Conservation (phyloP, 2,888 invertebrate genomes). For the Tipula lateralis region DNA sequence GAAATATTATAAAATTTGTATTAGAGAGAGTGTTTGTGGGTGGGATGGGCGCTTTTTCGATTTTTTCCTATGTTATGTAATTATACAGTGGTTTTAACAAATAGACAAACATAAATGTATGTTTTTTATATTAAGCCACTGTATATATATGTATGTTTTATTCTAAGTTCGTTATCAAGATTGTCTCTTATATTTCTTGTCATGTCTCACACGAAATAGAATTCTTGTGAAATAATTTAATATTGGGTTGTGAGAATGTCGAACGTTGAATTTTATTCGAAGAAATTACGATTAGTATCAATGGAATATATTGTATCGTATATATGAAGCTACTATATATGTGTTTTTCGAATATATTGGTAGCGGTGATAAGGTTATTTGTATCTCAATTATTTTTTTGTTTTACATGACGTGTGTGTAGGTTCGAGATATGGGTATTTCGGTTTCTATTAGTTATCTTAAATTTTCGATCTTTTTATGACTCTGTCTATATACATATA, state of each 20-base stretch:
- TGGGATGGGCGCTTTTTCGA: no score
- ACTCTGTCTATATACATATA: background rate
- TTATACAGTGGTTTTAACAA: background rate
- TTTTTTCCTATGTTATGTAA: background rate
- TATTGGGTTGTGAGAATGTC: background rate
- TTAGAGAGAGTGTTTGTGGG: background rate
- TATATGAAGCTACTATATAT: background rate
- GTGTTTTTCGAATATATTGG: background rate
- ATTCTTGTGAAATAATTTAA: background rate
- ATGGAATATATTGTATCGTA: background rate
- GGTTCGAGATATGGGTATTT: background rate
- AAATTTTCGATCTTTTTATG: background rate
- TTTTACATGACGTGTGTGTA: background rate
- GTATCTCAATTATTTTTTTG: background rate
- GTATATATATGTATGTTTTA: background rate
- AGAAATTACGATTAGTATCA: slow-evolving; percentile 19
- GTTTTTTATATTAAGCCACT: background rate
- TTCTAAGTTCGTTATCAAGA: background rate
- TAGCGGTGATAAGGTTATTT: background rate
- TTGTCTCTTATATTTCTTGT: background rate
- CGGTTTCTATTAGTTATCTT: background rate
- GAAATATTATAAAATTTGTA: background rate
- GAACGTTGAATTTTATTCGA: background rate
- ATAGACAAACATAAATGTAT: no score
- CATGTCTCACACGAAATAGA: background rate